Base-by-base conservation (phyloP, 2,113 vertebrate species). In the Phaethornis superciliosus region DNA sequence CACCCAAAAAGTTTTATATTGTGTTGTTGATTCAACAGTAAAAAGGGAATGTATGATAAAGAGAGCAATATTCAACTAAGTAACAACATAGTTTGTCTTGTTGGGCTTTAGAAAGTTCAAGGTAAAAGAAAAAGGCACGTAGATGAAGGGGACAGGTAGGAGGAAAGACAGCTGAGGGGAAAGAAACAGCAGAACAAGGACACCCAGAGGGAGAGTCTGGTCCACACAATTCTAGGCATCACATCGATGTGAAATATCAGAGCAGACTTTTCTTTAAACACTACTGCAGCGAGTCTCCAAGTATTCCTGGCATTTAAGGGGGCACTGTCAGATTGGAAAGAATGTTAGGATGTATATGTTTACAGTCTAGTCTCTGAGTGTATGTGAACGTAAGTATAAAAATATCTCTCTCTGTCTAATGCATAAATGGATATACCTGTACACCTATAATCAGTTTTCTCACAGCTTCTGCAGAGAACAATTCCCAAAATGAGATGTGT, bases 211-310 rank as follows among this genome's bases (percentile, higher is more conserved):
- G 88, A 89, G 33, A 62, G 15, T 90, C 37, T 89, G 87, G 91
- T 98, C 95, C 65, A 49, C 69, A 75, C 35, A 81, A 94, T 96
- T 94, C 95, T 81, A 51, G 54, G 52, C 71, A 81, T 96, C 94
- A 89, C 63, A 80, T 69, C 35, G 35, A 85, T 59, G 65, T 86
- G 90, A 97, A 97, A 96, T 96, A 97, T 97, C 35, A 35, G 85
- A 97, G 54, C 10, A 95, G 97, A 98, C 97, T 98, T 96, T 37
- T 37, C 69, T 94, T 88, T 93, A 82, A 69, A 77, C 77, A 44
- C 17, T 47, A 33, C 56, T 85, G 58, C 85, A 95, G 76, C 76
- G 95, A 91, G 83, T 90, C 89, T 87, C 42, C 56, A 83, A 69
- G 30, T 77, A 62, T 92, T 95, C 55, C 42, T 85, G 67, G 64